These are phyloP conservation scores for Lycophotia porphyrea DNA, from an alignment of 2,888 invertebrate species.

Conservation along the genomic window DNA sequence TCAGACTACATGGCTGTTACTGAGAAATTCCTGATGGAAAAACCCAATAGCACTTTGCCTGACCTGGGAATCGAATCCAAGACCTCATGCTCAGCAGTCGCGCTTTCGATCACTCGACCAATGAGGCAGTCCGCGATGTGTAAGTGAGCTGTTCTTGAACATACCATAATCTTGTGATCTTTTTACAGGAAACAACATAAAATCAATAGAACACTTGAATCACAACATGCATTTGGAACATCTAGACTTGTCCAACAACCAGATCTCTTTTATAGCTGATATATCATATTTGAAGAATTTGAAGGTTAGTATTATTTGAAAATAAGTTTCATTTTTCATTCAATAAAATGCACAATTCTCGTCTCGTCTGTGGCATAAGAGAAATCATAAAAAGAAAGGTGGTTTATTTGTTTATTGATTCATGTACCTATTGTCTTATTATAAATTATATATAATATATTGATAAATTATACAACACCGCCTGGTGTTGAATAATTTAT, in stretches of 20 bases:
- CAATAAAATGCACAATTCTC: not conserved
- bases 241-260: slow-evolving; percentile 97
- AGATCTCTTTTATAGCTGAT: slow-evolving; percentile 95
- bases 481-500: too few species aligned
- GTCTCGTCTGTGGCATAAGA: not conserved
- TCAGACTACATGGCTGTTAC: too few species aligned
- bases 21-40: too few species aligned
- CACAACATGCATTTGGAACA: slow-evolving; percentile 95
- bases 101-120: too few species aligned
- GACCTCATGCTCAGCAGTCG: too few species aligned
- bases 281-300: slow-evolving; percentile 95
- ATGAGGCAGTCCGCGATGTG: too few species aligned
- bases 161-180: not conserved
- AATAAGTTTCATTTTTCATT: too few species aligned
- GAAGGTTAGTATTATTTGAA: slow-evolving; percentile 91
- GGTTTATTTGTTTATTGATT: not conserved
- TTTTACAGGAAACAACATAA: slow-evolving; percentile 95
- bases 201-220: slow-evolving; percentile 97
- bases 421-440: not conserved
- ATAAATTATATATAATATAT: too few species aligned
- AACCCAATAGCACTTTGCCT: too few species aligned
- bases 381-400: not conserved
- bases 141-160: not conserved
- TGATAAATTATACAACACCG: too few species aligned
- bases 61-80: too few species aligned